These are phyloP conservation scores for Neodiprion fabricii DNA, from an alignment of 1,140 invertebrate genomes.

Conservation along the genomic window DNA sequence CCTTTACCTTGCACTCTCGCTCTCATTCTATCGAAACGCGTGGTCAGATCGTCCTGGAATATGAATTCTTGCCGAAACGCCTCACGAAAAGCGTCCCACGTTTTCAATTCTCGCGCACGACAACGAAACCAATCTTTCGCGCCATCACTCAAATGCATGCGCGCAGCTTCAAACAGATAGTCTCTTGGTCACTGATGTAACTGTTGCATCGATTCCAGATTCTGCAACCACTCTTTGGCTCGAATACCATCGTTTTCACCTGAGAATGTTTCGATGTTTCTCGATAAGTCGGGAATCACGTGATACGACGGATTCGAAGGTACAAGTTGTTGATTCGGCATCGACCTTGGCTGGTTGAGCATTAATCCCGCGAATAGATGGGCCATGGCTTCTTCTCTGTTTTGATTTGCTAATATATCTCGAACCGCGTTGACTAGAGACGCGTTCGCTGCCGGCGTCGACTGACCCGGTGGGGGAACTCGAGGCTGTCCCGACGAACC, in stretches of 20 bases:
- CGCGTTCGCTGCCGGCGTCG: too few species aligned
- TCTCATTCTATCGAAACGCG: not conserved
- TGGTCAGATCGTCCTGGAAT: too few species aligned
- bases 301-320: not conserved
- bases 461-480: too few species aligned
- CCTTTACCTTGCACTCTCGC: conserved; percentile 9
- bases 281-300: conserved; percentile 19
- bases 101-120: not conserved
- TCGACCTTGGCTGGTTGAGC: too few species aligned
- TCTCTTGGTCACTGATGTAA: conserved; percentile 18
- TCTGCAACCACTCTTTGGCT: conserved; percentile 15
- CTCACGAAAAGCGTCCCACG: conserved; percentile 4
- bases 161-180: conserved; percentile 14
- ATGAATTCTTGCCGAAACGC: not conserved
- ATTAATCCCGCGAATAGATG: too few species aligned
- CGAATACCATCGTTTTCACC: conserved; percentile 10
- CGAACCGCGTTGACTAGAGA: too few species aligned
- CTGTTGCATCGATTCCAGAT: conserved; percentile 11
- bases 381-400: too few species aligned
- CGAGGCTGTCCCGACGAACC: too few species aligned
- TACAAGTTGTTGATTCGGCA: too few species aligned
- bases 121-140: conserved; percentile 16
- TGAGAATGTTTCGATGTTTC: conserved; percentile 13
- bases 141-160: conserved; percentile 15
- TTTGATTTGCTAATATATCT: too few species aligned